Evolutionary conservation across 2,113 vertebrate species (phyloP).

Genomic region (Chiloscyllium plagiosum): DNA sequence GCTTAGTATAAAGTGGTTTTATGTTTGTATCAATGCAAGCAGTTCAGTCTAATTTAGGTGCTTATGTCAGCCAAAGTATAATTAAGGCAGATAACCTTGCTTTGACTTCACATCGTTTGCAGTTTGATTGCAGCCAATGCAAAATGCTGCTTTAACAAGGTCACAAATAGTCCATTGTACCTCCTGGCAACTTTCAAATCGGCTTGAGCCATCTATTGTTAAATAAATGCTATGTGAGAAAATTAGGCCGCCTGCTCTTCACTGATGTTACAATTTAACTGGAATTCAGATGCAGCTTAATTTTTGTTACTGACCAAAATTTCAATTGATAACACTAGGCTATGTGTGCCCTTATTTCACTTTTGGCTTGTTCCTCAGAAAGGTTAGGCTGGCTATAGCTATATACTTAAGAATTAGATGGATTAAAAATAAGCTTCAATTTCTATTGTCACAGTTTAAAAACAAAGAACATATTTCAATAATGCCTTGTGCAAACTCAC

Average conservation of each 20-base stretch:
- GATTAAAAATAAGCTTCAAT: neutral
- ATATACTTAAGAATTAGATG: neutral
- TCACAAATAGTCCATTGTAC: neutral
- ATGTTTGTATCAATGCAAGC: neutral
- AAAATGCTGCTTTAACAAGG: neutral
- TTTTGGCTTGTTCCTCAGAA: neutral
- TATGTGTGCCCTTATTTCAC: neutral
- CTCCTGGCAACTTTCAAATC: neutral
- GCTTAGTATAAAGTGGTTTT: neutral
- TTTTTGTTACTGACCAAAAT: neutral
- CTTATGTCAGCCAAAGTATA: neutral
- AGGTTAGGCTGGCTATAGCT: neutral
- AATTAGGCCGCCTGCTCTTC: neutral
- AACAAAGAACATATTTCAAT: neutral
- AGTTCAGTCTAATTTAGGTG: neutral
- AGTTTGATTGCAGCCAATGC: neutral
- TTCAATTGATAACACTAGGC: neutral
- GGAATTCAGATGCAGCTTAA: neutral
- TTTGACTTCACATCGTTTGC: neutral
- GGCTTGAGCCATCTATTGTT: neutral
- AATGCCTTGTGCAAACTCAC: neutral
- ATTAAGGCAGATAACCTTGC: neutral
- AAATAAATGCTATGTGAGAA: neutral
- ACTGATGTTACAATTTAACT: neutral
- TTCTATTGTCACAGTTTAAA: neutral